Percentiles rank a stretch among this genome's conserved stretches.
Conservation (phyloP, 2,113 vertebrate species). For the Brienomyrus brachyistius region DNA sequence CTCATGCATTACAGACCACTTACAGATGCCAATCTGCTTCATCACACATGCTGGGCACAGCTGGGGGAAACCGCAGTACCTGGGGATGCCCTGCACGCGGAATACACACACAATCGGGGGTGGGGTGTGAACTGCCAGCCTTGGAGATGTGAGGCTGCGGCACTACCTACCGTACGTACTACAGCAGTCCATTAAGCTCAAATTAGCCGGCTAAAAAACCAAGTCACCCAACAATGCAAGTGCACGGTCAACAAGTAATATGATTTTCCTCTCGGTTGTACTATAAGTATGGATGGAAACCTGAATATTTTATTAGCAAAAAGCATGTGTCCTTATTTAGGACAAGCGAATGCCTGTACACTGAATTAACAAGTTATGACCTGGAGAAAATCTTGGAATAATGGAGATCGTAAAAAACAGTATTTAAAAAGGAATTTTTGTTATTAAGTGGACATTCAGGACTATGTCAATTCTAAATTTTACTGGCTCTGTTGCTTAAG, state of each 20-base stretch:
- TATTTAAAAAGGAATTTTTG: not conserved
- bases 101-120: not conserved
- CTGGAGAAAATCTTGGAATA: not conserved
- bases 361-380: not conserved
- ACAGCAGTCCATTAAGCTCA: not conserved
- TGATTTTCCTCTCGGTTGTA: too few relatives aligned
- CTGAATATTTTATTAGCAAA: not conserved
- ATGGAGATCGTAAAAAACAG: slow-evolving; percentile 35
- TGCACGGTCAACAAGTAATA: not conserved
- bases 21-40: not conserved
- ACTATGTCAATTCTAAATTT: slow-evolving; percentile 13
- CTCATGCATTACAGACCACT: not conserved
- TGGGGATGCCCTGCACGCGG: not conserved
- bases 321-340: not conserved
- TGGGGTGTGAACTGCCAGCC: not conserved
- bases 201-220: not conserved
- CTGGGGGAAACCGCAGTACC: not conserved
- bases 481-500: slow-evolving; percentile 53
- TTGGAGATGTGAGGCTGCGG: not conserved
- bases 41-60: not conserved
- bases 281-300: not conserved
- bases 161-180: not conserved
- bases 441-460: not conserved
- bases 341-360: not conserved
- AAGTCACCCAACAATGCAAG: not conserved